phyloP scores from a whole-genome alignment of 1,140 invertebrate species.

The Trichogramma pretiosum region DNA sequence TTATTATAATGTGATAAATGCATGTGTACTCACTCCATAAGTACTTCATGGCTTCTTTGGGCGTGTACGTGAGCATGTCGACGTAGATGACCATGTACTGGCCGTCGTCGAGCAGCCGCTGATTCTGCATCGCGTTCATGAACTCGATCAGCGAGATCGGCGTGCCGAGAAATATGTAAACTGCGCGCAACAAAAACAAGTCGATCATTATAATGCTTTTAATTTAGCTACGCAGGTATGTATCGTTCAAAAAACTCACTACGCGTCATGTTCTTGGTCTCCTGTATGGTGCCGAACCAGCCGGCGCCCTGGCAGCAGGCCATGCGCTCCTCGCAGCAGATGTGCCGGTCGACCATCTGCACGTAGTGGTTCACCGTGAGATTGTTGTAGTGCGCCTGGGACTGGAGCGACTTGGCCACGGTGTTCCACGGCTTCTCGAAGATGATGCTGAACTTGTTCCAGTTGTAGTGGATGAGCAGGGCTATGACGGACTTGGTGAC shows the following conservation, averaged over 20 bases:
- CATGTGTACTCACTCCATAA: slow-evolving; percentile 73
- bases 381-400: slow-evolving; percentile 62
- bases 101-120: slow-evolving; percentile 77
- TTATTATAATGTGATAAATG: not conserved
- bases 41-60: slow-evolving; percentile 71
- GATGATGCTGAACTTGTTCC: slow-evolving; percentile 91
- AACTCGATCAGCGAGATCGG: slow-evolving; percentile 73
- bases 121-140: slow-evolving; percentile 81
- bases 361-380: slow-evolving; percentile 72
- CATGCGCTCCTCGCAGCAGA: slow-evolving; percentile 65
- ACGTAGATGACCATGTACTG: slow-evolving; percentile 94
- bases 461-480: slow-evolving; percentile 79
- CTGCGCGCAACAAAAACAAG: slow-evolving; percentile 47
- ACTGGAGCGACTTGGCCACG: slow-evolving; percentile 65
- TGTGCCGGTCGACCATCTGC: slow-evolving; percentile 57
- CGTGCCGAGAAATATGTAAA: slow-evolving; percentile 87
- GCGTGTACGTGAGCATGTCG: slow-evolving; percentile 77
- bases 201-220: too few relatives aligned
- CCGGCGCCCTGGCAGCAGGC: slow-evolving; percentile 64
- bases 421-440: slow-evolving; percentile 71
- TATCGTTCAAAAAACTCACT: slow-evolving; percentile 66
- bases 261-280: slow-evolving; percentile 80
- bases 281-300: slow-evolving; percentile 79
- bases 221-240: too few relatives aligned
- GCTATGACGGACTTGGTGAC: slow-evolving; percentile 90